Evolutionary conservation across 2,113 vertebrate species (phyloP), one percentile per base, ranked within the genome.

Genomic region (Macquaria ambigua): DNA sequence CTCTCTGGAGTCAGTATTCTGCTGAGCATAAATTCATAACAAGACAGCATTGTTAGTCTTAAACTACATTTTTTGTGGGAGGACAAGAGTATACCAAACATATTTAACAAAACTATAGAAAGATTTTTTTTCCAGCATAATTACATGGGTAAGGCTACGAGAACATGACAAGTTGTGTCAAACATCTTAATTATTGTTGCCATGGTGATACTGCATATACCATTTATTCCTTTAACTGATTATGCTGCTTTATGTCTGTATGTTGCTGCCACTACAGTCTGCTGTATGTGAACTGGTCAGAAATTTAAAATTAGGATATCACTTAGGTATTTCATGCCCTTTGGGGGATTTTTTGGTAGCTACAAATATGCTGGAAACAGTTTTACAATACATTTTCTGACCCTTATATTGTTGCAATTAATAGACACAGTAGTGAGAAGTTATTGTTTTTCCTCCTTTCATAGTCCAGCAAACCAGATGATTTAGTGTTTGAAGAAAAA

Each of bases 91-190:
- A 28, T 12, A 48, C 2, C 25, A 77, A 84, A 31, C 14, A 41
- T 37, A 11, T 72, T 79, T 39, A 52, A 39, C 18, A 39, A 69
- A 20, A 72, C 20, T 28, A 31, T 31, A 59, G 14, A 81, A 77
- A 5, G 21, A 12, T 1, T 34, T 1, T 12, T 61, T 71, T 16
- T 12, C 18, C 52, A 52, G 10, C 18, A 31, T 50, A 20, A 62
- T 79, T 43, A 28, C 39, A 79, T 28, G 41, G 67, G 16, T 72
- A 31, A 16, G 3, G 28, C 39, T 14, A 20, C 14, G 21, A 69
- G 31, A 46, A 34, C 12, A 43, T 55, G 16, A 23, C 20, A 53
- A 76, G 14, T 52, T 80, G 41, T 46, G 56, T 50, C n/a, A 18
- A 61, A 52, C n/a, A 43, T 81, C 15, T 28, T 37, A 11, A 28